Conservation (phyloP, 1,140 invertebrate genomes). For the Macrosteles quadrilineatus region DNA sequence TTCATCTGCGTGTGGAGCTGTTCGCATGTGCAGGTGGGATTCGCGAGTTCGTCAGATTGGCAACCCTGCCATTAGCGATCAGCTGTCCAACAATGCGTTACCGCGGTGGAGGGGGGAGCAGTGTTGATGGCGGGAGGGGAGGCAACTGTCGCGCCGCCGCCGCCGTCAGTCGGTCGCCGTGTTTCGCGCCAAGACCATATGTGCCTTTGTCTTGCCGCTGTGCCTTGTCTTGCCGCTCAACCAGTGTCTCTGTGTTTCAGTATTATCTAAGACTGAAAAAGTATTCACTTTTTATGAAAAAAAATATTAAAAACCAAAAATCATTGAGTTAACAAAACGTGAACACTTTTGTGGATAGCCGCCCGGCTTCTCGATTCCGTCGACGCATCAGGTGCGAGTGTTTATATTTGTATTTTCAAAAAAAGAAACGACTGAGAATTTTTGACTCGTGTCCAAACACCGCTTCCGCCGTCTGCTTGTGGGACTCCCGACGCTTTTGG, state of each 20-base stretch:
- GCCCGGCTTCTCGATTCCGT: too few relatives aligned
- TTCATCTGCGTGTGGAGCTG: too few relatives aligned
- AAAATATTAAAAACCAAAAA: too few relatives aligned
- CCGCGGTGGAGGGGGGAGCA: not conserved
- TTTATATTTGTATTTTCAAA: slow-evolving; percentile 17
- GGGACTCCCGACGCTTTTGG: not conserved
- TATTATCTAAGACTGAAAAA: too few relatives aligned
- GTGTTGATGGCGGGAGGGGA: not conserved
- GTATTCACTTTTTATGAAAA: too few relatives aligned
- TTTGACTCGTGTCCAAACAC: slow-evolving; percentile 18
- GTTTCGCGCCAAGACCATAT: not conserved
- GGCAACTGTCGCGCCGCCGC: not conserved
- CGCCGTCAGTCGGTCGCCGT: slow-evolving; percentile 6
- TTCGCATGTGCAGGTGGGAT: too few relatives aligned
- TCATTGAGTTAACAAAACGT: too few relatives aligned
- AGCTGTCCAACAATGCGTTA: slow-evolving; percentile 3
- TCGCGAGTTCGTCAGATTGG: too few relatives aligned
- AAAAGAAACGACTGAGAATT: slow-evolving; percentile 1
- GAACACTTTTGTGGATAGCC: too few relatives aligned
- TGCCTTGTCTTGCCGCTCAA: not conserved
- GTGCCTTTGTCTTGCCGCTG: slow-evolving; percentile 10
- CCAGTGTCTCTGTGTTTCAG: slow-evolving; percentile 8
- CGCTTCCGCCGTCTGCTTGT: not conserved
- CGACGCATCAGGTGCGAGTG: slow-evolving; percentile 3
- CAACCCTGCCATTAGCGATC: not conserved